Evolutionary conservation across 2,888 invertebrate species (phyloP).

Genomic region (Dorcus hopei): DNA sequence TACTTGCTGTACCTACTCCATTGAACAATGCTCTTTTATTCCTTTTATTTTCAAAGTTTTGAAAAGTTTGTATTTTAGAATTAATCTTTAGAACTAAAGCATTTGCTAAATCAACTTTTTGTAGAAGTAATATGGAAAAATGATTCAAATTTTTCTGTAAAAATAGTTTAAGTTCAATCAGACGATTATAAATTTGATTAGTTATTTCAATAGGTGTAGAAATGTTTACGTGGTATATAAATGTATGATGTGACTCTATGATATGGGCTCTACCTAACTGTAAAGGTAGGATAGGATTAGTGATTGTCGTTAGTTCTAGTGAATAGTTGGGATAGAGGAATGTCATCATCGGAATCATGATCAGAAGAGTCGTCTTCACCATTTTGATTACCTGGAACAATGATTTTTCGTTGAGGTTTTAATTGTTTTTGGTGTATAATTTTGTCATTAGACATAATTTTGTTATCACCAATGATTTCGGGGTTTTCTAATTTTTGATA

Average conservation of each 20-base stretch:
- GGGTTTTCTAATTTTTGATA: constrained; percentile 3
- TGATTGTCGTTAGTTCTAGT: not conserved
- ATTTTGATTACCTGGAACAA: constrained; percentile 4
- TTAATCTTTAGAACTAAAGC: not conserved
- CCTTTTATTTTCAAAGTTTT: not conserved
- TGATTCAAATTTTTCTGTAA: not conserved
- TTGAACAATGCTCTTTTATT: constrained; percentile 2
- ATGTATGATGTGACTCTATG: not conserved
- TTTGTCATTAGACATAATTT: constrained; percentile 1
- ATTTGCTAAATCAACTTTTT: constrained; percentile 1
- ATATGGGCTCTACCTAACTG: not conserved
- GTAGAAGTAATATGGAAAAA: not conserved
- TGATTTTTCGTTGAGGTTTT: constrained; percentile 6
- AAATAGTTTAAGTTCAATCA: not conserved
- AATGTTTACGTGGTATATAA: constrained; percentile 3
- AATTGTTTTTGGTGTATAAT: constrained; percentile 3
- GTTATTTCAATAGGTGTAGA: not conserved
- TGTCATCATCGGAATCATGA: not conserved
- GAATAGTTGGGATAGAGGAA: constrained; percentile 4
- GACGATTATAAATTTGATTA: not conserved
- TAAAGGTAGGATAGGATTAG: constrained; percentile 1
- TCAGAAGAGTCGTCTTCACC: not conserved
- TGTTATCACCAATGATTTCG: not conserved
- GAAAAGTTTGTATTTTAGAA: not conserved
- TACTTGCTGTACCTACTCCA: not conserved